Percentiles rank a stretch among this genome's conserved stretches.
phyloP scores from a whole-genome alignment of 2,113 vertebrate genomes.

The Dicerorhinus sumatrensis region DNA sequence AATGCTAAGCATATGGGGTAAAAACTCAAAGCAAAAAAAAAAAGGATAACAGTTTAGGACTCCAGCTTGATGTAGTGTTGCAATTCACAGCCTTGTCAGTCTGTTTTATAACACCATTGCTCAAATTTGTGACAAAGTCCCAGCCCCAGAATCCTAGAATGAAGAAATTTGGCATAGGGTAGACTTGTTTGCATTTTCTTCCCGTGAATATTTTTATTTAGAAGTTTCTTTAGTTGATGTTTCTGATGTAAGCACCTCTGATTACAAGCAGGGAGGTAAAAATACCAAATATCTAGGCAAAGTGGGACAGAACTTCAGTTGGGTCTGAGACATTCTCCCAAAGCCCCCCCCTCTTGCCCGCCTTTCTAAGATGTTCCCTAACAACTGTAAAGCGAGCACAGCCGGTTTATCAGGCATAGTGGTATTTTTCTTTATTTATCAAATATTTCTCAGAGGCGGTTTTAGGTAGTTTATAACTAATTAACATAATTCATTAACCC shows the following conservation, averaged over 20 bases:
- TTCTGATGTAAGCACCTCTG: conserved; percentile 4
- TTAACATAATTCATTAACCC: not conserved
- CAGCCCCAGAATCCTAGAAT: conserved; percentile 75
- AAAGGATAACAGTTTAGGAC: conserved; percentile 69
- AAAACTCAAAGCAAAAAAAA: conserved; percentile 64
- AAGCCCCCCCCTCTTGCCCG: not conserved
- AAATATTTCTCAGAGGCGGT: not conserved
- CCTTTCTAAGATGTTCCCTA: not conserved
- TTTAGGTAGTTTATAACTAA: not conserved
- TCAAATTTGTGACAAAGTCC: conserved; percentile 81
- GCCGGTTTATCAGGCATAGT: not conserved
- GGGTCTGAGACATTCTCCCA: not conserved
- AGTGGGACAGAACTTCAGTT: not conserved
- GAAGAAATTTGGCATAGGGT: conserved; percentile 74
- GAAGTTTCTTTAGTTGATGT: conserved; percentile 33
- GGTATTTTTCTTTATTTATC: not conserved
- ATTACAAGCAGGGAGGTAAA: not conserved
- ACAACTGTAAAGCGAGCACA: not conserved
- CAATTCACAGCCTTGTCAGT: conserved; percentile 79
- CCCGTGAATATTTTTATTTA: conserved; percentile 69
- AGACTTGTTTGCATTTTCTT: conserved; percentile 74
- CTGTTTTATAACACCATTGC: conserved; percentile 83
- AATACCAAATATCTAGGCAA: not conserved
- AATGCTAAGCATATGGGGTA: conserved; percentile 73
- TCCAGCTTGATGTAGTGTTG: conserved; percentile 76